Base-by-base conservation (phyloP, 1,140 invertebrate genomes). In the Formica selysi region DNA sequence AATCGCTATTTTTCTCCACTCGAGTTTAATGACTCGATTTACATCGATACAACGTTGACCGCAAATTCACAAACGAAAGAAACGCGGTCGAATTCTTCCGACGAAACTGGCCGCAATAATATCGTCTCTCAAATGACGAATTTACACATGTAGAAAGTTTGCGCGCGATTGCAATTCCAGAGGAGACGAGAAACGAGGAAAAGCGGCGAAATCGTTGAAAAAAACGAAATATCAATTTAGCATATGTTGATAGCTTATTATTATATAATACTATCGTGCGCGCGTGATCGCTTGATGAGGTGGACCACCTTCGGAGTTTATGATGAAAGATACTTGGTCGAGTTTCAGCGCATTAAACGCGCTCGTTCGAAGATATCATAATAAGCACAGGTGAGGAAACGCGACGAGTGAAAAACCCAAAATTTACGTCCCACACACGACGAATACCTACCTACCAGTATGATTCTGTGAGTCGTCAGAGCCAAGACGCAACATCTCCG, bases 381-480 rank as follows among this genome's bases (percentile, higher is more conserved):
- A 74, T 83, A 83, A 83, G 38, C 57, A 61, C 54, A n/a, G 54
- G 38, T 38, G 51, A 41, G 38, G 26, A 80, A 68, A 70, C 22
- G 76, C 32, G 44, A 38, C n/a, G 64, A 44, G 44, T 57, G 64
- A 80, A 65, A 83, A 44, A 44, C 54, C 54, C 57, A 68, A 83
- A 61, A 83, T 83, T 73, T 36, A 57, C 67, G 76, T 74, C 62
- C 44, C 26, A 62, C 83, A 71, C 73, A 61, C 57, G 44, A 57
- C 54, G 57, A 29, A 73, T 51, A 19, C 26, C 38, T n/a, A 22
- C 44, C 68, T 67, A 36, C 13, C 38, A 26, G 36, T 90, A 87
- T 76, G 87, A 86, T 86, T 87, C 87, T 22, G 68, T 90, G 90
- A 32, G 36, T 67, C 62, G 48, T 89, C 80, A 61, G 7, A 19